Percentiles rank a stretch among this genome's conserved stretches.
These are phyloP conservation scores for Chrysolina oricalcia DNA, from an alignment of 2,888 invertebrate species.

Conservation along the genomic window DNA sequence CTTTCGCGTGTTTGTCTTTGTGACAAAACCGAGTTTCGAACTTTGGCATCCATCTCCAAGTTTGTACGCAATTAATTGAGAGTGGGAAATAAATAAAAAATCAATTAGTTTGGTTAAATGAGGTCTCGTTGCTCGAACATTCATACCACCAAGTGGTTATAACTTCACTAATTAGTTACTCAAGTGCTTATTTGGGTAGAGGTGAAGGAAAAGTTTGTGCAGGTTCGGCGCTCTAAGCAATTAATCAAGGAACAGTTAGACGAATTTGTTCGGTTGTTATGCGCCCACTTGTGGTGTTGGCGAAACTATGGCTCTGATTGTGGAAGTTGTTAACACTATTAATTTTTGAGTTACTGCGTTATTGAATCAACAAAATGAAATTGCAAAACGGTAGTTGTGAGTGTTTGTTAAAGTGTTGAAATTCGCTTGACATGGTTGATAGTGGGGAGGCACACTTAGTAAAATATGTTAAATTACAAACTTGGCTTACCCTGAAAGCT, in stretches of 20 bases:
- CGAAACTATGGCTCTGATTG: neutral
- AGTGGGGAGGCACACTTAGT: no score
- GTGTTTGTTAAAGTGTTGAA: no score
- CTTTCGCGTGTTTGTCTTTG: no score
- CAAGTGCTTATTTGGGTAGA: neutral
- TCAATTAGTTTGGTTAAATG: neutral
- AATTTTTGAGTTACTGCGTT: neutral
- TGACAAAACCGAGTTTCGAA: no score
- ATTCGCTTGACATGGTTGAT: no score
- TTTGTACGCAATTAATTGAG: no score
- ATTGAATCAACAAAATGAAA: no score
- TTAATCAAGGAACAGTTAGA: neutral
- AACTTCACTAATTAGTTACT: neutral
- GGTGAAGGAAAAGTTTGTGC: neutral
- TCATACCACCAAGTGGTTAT: neutral
- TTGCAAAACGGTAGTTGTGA: no score
- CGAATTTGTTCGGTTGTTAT: neutral
- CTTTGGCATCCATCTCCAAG: no score
- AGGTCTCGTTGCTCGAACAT: neutral
- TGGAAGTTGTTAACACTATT: neutral
- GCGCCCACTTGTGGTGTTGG: neutral
- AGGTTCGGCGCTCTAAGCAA: neutral
- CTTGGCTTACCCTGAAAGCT: no score
- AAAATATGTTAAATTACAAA: no score
- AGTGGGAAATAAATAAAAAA: neutral